phyloP scores from a whole-genome alignment of 35 echinoderm and acorn worm genomes.

The Ophiothrix spiculata region DNA sequence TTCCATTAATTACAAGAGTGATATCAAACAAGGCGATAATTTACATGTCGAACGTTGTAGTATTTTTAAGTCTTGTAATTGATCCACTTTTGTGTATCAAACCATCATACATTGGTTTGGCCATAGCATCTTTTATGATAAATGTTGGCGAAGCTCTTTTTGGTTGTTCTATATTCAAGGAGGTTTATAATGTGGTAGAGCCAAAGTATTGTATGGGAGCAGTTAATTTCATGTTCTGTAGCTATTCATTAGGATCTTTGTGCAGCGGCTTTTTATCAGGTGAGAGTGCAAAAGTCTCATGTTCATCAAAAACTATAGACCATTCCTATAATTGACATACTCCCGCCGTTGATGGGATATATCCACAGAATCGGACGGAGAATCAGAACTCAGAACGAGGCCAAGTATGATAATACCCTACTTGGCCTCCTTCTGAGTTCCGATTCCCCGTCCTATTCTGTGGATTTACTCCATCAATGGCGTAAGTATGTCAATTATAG shows the following conservation, averaged over 20 bases:
- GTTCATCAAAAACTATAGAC: too few relatives aligned
- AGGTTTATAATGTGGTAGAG: background rate
- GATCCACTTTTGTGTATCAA: background rate
- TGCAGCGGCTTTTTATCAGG: background rate
- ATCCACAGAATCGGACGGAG: too few relatives aligned
- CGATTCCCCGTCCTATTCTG: too few relatives aligned
- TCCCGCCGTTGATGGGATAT: too few relatives aligned
- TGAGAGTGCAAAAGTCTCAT: too few relatives aligned
- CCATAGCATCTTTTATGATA: background rate
- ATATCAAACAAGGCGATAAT: background rate
- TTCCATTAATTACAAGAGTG: background rate
- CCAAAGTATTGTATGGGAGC: background rate
- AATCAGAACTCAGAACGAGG: too few relatives aligned
- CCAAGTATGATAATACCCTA: too few relatives aligned
- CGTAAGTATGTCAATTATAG: too few relatives aligned
- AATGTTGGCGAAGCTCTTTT: background rate
- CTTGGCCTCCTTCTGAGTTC: too few relatives aligned
- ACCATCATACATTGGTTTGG: background rate
- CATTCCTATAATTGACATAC: too few relatives aligned
- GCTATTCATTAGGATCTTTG: background rate
- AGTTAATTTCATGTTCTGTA: background rate
- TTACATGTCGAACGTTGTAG: background rate
- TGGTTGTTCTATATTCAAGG: background rate
- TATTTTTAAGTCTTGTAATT: background rate
- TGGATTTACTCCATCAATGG: too few relatives aligned